A percentile compares a stretch with the other conserved stretches of the same genome.
Evolutionary conservation across 1,140 invertebrate genomes (phyloP).

Genomic region (Octopus bimaculoides): DNA sequence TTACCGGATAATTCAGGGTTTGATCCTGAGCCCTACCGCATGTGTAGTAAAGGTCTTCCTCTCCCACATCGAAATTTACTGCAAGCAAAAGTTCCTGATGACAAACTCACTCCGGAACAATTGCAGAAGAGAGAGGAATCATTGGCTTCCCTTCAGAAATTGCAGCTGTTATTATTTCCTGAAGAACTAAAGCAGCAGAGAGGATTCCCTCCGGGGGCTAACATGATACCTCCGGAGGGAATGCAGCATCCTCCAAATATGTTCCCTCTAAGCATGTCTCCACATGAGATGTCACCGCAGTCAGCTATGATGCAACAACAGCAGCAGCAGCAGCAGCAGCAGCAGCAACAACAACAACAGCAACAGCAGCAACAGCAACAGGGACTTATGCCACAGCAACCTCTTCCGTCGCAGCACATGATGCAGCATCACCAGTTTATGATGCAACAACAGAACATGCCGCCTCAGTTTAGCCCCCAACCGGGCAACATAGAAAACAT

Average conservation of each 20-base stretch:
- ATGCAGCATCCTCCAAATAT: neutral
- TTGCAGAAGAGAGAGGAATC: conserved; percentile 89
- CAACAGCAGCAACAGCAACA: conserved; percentile 25
- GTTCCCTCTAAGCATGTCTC: neutral
- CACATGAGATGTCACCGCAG: conserved; percentile 6
- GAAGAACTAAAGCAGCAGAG: conserved; percentile 58
- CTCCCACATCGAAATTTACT: conserved; percentile 40
- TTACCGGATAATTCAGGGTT: conserved; percentile 40
- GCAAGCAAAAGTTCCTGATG: conserved; percentile 70
- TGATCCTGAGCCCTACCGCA: conserved; percentile 35
- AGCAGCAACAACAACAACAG: conserved; percentile 24
- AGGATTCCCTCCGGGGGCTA: conserved; percentile 20
- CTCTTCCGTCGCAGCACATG: conserved; percentile 43
- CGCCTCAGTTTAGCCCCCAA: conserved; percentile 24
- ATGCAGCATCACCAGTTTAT: conserved; percentile 40
- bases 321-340: conserved; percentile 23
- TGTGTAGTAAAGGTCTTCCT: conserved; percentile 21
- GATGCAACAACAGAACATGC: conserved; percentile 40
- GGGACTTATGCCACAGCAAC: conserved; percentile 46
- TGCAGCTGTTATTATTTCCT: conserved; percentile 88
- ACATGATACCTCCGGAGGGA: conserved; percentile 14
- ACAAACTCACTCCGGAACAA: conserved; percentile 94
- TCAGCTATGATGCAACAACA: conserved; percentile 20
- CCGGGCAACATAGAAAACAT: conserved; percentile 45
- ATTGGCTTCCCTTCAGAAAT: conserved; percentile 84